phyloP scores from a whole-genome alignment of 2,797 vertebrate genomes.

The Onychomys torridus region DNA sequence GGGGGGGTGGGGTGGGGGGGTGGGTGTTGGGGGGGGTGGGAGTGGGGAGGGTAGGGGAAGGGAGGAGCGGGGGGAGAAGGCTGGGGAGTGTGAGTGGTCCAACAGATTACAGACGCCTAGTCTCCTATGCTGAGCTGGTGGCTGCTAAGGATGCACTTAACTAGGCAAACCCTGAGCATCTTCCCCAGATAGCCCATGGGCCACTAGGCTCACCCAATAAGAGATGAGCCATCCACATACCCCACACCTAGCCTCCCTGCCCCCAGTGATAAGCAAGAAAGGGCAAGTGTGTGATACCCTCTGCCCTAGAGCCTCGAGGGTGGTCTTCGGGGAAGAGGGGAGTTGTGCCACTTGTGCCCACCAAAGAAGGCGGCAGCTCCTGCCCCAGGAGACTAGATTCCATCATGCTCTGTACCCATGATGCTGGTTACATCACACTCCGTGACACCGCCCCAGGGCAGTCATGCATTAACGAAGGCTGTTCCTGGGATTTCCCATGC shows the following conservation, averaged over 20 bases:
- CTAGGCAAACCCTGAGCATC: neutral
- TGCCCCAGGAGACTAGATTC: neutral
- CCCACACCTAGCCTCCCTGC: neutral
- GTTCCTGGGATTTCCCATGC: neutral
- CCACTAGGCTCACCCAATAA: neutral
- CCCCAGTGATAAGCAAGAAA: neutral
- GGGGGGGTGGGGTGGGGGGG: too few relatives aligned
- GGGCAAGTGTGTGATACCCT: neutral
- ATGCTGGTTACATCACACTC: neutral
- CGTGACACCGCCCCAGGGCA: neutral
- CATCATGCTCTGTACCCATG: neutral
- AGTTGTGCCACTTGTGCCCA: neutral
- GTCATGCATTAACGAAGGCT: neutral
- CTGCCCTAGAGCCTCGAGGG: neutral
- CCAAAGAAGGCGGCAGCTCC: neutral
- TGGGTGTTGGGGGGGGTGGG: too few relatives aligned
- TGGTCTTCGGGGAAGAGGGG: neutral
- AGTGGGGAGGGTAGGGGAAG: too few relatives aligned
- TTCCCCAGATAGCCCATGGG: neutral
- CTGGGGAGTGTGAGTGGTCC: neutral
- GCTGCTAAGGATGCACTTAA: neutral
- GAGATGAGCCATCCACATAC: neutral
- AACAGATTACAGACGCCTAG: neutral
- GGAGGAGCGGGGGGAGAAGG: too few relatives aligned
- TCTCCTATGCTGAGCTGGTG: neutral